Base-by-base conservation (phyloP, 2,888 invertebrate species). In the Parnassius smintheus region DNA sequence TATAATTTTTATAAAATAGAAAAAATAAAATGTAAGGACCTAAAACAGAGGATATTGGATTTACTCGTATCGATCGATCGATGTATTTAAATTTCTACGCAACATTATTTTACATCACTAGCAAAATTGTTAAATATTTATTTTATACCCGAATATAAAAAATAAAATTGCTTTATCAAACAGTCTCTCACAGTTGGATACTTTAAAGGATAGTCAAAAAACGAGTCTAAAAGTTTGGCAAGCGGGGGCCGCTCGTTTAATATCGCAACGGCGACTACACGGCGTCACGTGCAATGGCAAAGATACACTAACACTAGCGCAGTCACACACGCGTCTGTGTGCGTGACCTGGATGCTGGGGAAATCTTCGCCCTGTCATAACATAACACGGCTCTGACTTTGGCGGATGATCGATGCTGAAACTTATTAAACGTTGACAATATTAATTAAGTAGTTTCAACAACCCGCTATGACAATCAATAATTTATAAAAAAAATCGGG, bases 231-330 rank as follows among this genome's bases (percentile, higher is more conserved):
- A 59, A 72, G 65, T 73, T 79, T 78, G 75, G 59, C 68, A 68
- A 61, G 25, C 68, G 4, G 56, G 66, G 78, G 49, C 77, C 66
- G 68, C 76, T 77, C 82, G 85, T 89, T 90, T 90, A 90, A 90
- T 90, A 89, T 86, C 85, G 83, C 79, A 82, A 68, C 72, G 74
- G 80, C 84, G 85, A 84, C 84, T 82, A 80, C 81, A 73, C 75
- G 75, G 85, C 85, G 88, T 84, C 86, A 87, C 86, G 87, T 87
- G 86, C 84, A 74, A 76, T 75, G 74, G 75, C 81, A 81, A 81
- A 86, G 81, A 86, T 81, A 85, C 81, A 80, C 80, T 74, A 72
- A 81, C 80, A 77, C 70, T 77, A 70, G 72, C 69, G 64, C 60
- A 66, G 61, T 18, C 18, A 61, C 53, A 13, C 46, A 53, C 50